Percentiles rank a stretch among this genome's conserved stretches.
phyloP scores from a whole-genome alignment of 1,140 invertebrate species.

The Euura saliciscinereae region DNA sequence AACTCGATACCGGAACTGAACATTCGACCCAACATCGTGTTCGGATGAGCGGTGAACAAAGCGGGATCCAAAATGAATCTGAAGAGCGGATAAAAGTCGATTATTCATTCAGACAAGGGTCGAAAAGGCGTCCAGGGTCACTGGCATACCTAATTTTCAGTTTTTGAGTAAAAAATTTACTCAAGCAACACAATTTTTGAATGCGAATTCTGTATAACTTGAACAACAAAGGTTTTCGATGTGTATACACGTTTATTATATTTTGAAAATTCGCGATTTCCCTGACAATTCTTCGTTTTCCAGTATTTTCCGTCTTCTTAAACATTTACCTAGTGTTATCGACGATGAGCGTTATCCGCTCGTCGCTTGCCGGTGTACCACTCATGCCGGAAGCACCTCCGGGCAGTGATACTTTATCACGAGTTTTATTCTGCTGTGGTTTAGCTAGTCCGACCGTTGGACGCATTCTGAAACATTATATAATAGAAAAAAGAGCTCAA shows the following conservation, averaged over 20 bases:
- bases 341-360: constrained; percentile 88
- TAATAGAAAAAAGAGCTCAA: not conserved
- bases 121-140: too few relatives aligned
- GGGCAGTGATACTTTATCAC: constrained; percentile 43
- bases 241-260: too few relatives aligned
- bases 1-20: constrained; percentile 94
- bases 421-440: constrained; percentile 46
- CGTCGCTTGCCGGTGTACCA: constrained; percentile 64
- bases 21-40: constrained; percentile 93
- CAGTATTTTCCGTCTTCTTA: too few relatives aligned
- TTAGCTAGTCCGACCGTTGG: constrained; percentile 44
- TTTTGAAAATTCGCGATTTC: too few relatives aligned
- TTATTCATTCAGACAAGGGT: not conserved
- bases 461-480: constrained; percentile 40
- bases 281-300: too few relatives aligned
- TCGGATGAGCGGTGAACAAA: constrained; percentile 84
- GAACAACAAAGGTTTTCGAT: too few relatives aligned
- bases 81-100: constrained; percentile 10
- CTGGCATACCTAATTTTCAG: not conserved
- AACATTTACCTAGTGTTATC: constrained; percentile 81
- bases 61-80: constrained; percentile 87
- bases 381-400: constrained; percentile 36
- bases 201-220: too few relatives aligned
- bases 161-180: not conserved
- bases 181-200: too few relatives aligned